Base-by-base conservation (phyloP, 2,888 invertebrate species). In the Lottia scabra region DNA sequence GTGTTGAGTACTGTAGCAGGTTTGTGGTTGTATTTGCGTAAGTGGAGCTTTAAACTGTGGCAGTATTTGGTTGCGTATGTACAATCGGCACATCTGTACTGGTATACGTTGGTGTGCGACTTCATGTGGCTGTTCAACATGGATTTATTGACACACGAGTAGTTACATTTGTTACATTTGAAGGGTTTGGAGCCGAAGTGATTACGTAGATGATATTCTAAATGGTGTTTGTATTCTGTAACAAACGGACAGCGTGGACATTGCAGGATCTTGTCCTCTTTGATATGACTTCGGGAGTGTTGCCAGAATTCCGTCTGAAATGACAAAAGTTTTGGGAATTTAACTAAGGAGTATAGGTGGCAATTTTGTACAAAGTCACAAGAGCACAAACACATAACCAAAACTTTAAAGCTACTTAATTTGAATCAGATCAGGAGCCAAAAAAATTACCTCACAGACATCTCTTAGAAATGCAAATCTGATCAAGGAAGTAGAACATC, bases 41-140 rank as follows among this genome's bases (percentile, higher is more conserved):
- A 91, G 89, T 99, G 99, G 30, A 97, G 91, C 90, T 99, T 99
- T 67, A 99, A 91, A 23, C 97, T 97, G 90, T 99, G 99, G 85
- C 97, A 97, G 88, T 99, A 99, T 88, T 99, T 99, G 27, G 98
- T 98, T 10, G 96, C 97, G 88, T 99, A 99, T 71, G 94, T 94
- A 89, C 99, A 99, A 87, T 97, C 95, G 0, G 94, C 92, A 88
- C 99, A 99, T 48, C 96, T 93, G 89, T 96, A 98, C 87, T 96
- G 97, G 86, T 97, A 97, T 0, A 97, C 92, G 76, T 91, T 91
- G 12, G 91, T 91, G 90, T 99, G 99, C 0, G 96, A 97, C 88
- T 99, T 99, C 87, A 97, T 93, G 88, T 99, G 99, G 0, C 97
- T 98, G 90, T 97, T 99, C 71, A 99, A 92, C 99, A 99, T 99